Base-by-base conservation (phyloP, 2,113 vertebrate species). In the Tapirus terrestris region DNA sequence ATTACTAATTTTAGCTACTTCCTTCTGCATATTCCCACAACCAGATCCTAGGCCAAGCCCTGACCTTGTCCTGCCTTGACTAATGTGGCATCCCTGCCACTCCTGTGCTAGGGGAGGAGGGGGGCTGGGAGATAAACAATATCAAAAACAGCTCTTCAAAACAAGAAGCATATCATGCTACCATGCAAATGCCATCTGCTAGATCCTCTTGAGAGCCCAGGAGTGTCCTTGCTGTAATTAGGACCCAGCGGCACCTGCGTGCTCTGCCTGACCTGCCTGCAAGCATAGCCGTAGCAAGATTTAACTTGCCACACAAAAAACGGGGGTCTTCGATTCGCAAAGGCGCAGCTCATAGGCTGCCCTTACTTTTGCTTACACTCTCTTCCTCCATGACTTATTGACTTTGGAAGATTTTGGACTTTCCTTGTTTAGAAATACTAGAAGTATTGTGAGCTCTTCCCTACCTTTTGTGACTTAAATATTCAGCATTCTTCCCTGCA, bases 1-100 rank as follows among this genome's bases (percentile, higher is more conserved):
- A 60, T 87, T 89, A 48, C 94, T 92, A 96, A 97, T 94, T 95
- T 97, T 85, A 97, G 96, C 75, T 21, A 77, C 80, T 94, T 97
- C 84, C 80, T 95, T 95, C 61, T n/a, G 27, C 11, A 2, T 58
- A 85, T 84, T 94, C 43, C 67, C 56, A 85, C n/a, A 53, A 77
- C 17, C 43, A 72, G 77, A 73, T 81, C 77, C n/a, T 68, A 94
- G 63, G 25, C 91, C 77, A 95, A 68, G 1, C 77, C 60, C 86
- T 95, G 94, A 97, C 96, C 92, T 95, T 92, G 72, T 96, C 36
- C 81, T 88, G 65, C 72, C 79, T 96, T 91, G 77, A 97, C 76
- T 84, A 80, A 95, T 84, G 82, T 79, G 89, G 77, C 68, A 91
- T 96, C 82, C 48, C 73, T 89, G 85, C 67, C 61, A 61, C 68